Conservation (phyloP, 2,113 vertebrate genomes). For the Gorsachius goisagi region DNA sequence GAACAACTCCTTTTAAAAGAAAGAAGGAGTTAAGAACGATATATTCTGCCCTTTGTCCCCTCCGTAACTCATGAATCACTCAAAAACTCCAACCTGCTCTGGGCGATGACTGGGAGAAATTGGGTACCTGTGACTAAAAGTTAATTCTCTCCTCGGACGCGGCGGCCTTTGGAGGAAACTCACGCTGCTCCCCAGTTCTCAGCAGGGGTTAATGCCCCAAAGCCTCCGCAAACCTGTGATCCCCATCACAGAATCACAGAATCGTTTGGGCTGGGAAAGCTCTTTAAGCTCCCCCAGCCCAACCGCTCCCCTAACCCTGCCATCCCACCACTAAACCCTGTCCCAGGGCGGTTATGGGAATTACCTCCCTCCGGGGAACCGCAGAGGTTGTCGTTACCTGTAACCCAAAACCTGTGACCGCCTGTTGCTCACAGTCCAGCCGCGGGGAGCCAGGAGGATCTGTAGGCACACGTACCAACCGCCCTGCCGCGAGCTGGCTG, state of each 20-base stretch:
- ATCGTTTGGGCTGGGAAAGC: too few species aligned
- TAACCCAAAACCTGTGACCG: too few species aligned
- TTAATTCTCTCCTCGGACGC: fast-evolving
- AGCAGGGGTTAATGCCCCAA: neutral
- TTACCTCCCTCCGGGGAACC: neutral
- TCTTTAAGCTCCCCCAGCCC: too few species aligned
- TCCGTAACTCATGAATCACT: neutral
- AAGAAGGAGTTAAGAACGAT: neutral
- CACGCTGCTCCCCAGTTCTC: fast-evolving
- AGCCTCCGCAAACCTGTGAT: neutral
- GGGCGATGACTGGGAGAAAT: neutral
- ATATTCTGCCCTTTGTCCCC: neutral
- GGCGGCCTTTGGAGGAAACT: neutral
- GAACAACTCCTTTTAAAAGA: neutral
- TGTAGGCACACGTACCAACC: neutral
- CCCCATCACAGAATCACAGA: neutral
- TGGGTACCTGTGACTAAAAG: neutral
- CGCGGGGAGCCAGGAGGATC: neutral
- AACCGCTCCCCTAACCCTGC: too few species aligned
- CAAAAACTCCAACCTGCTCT: neutral
- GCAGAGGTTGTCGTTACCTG: fast-evolving
- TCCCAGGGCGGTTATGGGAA: neutral
- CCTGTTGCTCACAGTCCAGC: fast-evolving
- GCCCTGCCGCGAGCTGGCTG: fast-evolving
- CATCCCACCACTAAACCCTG: too few species aligned